phyloP scores from a whole-genome alignment of 2,797 vertebrate genomes.

The Darevskia nairensis region DNA sequence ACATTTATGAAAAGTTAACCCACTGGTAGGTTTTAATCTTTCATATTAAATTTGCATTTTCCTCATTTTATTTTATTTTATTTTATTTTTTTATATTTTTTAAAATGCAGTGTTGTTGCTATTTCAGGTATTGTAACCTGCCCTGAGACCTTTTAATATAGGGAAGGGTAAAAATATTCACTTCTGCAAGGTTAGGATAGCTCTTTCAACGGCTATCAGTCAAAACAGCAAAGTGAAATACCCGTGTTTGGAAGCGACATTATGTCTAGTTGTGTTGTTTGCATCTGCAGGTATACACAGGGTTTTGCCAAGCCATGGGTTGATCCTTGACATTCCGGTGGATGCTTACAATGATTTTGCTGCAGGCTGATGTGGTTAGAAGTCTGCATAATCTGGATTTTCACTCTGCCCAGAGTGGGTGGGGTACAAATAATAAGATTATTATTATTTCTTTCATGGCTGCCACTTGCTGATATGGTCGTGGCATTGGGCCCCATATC shows the following conservation, averaged over 20 bases:
- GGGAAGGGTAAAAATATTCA: no score
- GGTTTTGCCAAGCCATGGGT: not conserved
- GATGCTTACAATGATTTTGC: not conserved
- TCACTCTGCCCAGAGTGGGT: not conserved
- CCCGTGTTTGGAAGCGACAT: not conserved
- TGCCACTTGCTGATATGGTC: not conserved
- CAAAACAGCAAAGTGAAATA: not conserved
- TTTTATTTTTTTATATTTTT: no score
- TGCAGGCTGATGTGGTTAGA: not conserved
- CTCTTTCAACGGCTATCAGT: not conserved
- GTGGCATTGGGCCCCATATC: not conserved
- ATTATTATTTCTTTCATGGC: no score
- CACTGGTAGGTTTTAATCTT: no score
- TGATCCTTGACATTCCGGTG: not conserved
- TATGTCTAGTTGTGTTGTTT: not conserved
- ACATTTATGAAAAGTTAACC: no score
- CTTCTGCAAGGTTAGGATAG: not conserved
- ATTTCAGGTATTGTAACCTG: no score
- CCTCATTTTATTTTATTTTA: no score
- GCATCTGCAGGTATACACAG: not conserved
- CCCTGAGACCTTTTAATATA: no score
- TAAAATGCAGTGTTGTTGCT: no score
- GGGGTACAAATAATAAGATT: no score
- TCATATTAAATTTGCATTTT: no score
- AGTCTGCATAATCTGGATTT: not conserved